Conservation (phyloP, 2,797 vertebrate genomes). For the Scyliorhinus canicula region DNA sequence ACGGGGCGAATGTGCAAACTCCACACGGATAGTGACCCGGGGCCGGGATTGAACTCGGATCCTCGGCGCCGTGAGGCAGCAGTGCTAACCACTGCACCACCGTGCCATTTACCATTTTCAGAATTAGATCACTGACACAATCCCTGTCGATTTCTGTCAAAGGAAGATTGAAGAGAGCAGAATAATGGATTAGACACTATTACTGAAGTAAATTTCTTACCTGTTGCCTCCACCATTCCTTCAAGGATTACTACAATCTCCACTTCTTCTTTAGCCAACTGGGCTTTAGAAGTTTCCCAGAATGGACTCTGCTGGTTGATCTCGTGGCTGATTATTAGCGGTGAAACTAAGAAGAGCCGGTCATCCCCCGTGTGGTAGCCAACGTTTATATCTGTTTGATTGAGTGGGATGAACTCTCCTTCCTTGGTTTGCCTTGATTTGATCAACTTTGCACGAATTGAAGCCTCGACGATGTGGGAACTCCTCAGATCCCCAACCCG, state of each 20-base stretch:
- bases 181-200: not conserved
- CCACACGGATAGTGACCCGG: too few relatives aligned
- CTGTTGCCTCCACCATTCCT: conserved; percentile 99
- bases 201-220: conserved; percentile 57
- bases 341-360: conserved; percentile 94
- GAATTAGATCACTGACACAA: not conserved
- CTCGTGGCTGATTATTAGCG: conserved; percentile 97
- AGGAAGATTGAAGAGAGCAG: not conserved
- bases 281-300: conserved; percentile 91
- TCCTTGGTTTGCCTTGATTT: conserved; percentile 99
- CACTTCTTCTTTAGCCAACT: conserved; percentile 83
- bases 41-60: too few relatives aligned
- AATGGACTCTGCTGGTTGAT: conserved; percentile 96
- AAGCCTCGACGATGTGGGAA: conserved; percentile 97
- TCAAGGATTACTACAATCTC: conserved; percentile 98
- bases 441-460: conserved; percentile 95
- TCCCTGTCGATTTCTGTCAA: not conserved
- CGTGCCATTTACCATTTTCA: not conserved
- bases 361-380: conserved; percentile 96
- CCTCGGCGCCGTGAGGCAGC: too few relatives aligned
- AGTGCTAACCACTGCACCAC: too few relatives aligned
- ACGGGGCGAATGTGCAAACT: too few relatives aligned
- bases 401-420: conserved; percentile 96
- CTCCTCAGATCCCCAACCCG: conserved; percentile 94
- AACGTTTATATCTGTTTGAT: conserved; percentile 98